A percentile compares a stretch with the other conserved stretches of the same genome.
Evolutionary conservation across 2,113 vertebrate species (phyloP).

Genomic region (Pristiophorus japonicus): DNA sequence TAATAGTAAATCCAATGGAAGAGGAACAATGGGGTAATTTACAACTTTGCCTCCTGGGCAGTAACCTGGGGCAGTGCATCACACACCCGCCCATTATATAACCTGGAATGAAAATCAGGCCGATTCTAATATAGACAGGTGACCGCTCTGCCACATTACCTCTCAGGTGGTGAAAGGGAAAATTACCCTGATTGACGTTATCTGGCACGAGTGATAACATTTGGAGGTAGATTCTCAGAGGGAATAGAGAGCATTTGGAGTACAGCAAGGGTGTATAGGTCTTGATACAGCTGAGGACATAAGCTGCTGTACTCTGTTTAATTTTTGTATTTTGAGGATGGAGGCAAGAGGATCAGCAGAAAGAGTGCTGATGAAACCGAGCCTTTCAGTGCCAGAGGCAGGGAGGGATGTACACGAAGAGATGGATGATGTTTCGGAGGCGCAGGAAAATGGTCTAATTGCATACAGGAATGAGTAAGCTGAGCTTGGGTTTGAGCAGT

Average conservation of each 20-base stretch:
- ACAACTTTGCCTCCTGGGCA: neutral
- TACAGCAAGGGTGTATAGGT: neutral
- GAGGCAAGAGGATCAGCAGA: neutral
- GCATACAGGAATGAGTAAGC: neutral
- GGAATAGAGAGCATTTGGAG: neutral
- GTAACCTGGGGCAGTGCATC: neutral
- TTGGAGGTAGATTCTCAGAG: neutral
- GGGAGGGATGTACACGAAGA: neutral
- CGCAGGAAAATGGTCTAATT: neutral
- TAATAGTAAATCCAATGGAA: too few relatives aligned
- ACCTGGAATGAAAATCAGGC: neutral
- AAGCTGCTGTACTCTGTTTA: neutral
- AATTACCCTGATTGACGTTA: neutral
- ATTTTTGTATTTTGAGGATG: neutral
- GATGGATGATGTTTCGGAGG: neutral
- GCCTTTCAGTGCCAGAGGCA: neutral
- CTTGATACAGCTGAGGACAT: neutral
- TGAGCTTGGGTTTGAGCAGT: neutral
- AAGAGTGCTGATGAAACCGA: neutral
- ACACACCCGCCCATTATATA: neutral
- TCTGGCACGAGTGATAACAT: neutral
- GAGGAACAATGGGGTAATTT: neutral
- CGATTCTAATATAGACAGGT: neutral
- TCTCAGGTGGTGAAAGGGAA: neutral
- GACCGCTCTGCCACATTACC: neutral